Evolutionary conservation across 92 coral and sea anemone genomes (phyloP), one percentile per base, ranked within the genome.

Genomic region (Parazoanthus atlanticus): DNA sequence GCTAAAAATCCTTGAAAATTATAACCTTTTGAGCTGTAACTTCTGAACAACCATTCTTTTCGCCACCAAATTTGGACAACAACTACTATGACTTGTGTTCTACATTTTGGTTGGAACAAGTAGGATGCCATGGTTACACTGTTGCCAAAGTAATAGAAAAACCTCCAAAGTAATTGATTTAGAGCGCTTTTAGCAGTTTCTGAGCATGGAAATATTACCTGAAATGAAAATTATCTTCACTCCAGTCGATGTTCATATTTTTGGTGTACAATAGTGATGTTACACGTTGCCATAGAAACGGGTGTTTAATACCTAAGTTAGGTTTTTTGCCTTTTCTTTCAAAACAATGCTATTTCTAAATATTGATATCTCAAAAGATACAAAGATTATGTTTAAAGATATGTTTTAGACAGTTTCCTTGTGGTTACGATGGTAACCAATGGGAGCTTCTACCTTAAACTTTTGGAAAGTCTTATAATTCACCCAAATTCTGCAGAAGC

Each of bases 181-280:
- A 43, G 8, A 43, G 49, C n/a, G 74, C 29, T 69, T 25, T 2
- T 69, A 26, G 9, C 74, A 69, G 29, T 69, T 69, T 69, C 12
- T 69, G 74, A 69, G 74, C 74, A 3, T 69, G 74, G 23, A 69
- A 69, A 26, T 69, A 69, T 69, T 69, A 69, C 74, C 74, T 69
- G 74, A 26, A 69, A 69, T 69, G 74, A 69, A 2, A 69, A 69
- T 69, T 69, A 13, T 69, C 74, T 69, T 69, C 74, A 69, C 74
- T 69, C 74, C 29, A 69, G 74, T 69, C 74, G 31, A 10, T 69
- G 74, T 69, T 69, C 32, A 43, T 43, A 8, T 43, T 43, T 8
- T 69, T 8, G 74, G 74, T n/a, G n/a, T 69, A 69, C 10, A 12
- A 25, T 69, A 69, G n/a, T 69, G 74, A 69, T 30, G 32, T 69